These are phyloP conservation scores for Chrysemys picta DNA, from an alignment of 2,113 vertebrate species.

Conservation along the genomic window DNA sequence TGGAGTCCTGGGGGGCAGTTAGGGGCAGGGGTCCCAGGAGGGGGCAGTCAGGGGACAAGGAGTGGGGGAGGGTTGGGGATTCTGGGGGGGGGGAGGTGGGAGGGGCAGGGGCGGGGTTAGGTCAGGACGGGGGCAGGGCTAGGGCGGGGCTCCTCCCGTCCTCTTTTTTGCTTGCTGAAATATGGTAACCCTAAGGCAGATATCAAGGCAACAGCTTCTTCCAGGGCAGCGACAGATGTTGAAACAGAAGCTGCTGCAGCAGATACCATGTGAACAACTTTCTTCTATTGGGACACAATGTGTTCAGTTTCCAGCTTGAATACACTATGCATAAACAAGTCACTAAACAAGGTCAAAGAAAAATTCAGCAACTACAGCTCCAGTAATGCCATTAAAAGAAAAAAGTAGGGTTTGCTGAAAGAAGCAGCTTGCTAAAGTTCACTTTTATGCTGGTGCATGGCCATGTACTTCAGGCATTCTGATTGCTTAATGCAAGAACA, in stretches of 20 bases:
- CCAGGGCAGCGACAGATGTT: neutral
- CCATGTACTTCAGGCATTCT: neutral
- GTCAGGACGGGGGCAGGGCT: too few relatives aligned
- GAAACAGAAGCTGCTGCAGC: slow-evolving; percentile 19
- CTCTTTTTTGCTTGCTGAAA: too few relatives aligned
- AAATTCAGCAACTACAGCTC: neutral
- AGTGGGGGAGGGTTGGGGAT: too few relatives aligned
- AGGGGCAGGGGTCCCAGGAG: too few relatives aligned
- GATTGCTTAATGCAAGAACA: neutral
- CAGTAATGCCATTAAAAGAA: neutral
- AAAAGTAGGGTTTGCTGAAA: neutral
- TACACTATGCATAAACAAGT: neutral
- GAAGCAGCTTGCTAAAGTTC: slow-evolving; percentile 15
- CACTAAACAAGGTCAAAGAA: slow-evolving; percentile 23
- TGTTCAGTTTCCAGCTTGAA: slow-evolving; percentile 2
- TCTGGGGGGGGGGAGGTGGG: too few relatives aligned
- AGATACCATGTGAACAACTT: neutral
- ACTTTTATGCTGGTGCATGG: neutral
- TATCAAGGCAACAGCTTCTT: neutral
- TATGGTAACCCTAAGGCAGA: too few relatives aligned
- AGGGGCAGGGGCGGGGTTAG: too few relatives aligned
- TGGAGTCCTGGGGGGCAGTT: too few relatives aligned
- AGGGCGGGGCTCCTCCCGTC: too few relatives aligned
- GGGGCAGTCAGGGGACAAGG: too few relatives aligned
- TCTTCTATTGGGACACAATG: neutral